Percentiles rank a stretch among this genome's conserved stretches.
Conservation (phyloP, 2,888 invertebrate genomes). For the Drosophila niveifrons region DNA sequence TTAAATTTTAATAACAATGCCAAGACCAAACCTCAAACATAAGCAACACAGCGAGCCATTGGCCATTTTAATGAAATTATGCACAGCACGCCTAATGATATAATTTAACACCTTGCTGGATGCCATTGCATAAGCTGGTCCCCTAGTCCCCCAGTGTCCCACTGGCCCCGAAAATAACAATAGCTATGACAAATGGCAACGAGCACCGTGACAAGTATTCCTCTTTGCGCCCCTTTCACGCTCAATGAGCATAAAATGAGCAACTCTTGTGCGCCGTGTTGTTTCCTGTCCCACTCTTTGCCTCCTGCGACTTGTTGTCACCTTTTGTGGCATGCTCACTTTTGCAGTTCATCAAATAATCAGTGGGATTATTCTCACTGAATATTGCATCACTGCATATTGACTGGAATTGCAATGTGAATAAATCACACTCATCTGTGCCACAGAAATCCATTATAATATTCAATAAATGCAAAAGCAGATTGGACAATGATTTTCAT, state of each 20-base stretch:
- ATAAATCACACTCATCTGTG: slow-evolving; percentile 2
- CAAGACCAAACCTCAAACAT: slow-evolving; percentile 14
- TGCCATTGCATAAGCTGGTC: slow-evolving; percentile 20
- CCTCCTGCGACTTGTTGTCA: slow-evolving; percentile 8
- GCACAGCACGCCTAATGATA: slow-evolving; percentile 45
- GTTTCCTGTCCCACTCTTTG: background rate
- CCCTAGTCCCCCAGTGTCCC: background rate
- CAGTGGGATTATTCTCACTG: slow-evolving; percentile 15
- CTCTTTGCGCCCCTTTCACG: background rate
- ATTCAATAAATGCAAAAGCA: background rate
- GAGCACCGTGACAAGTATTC: background rate
- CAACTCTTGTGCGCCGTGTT: background rate
- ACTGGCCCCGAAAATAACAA: background rate
- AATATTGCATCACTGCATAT: slow-evolving; percentile 10
- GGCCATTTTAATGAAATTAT: slow-evolving; percentile 55
- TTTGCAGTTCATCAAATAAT: slow-evolving; percentile 32
- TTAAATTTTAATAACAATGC: slow-evolving; percentile 61
- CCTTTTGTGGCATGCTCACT: slow-evolving; percentile 6
- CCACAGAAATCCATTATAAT: background rate
- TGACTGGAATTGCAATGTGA: slow-evolving; percentile 2
- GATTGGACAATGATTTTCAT: background rate
- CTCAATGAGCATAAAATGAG: slow-evolving; percentile 24
- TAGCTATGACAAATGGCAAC: slow-evolving; percentile 4
- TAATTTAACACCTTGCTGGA: slow-evolving; percentile 54
- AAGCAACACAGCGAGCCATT: slow-evolving; percentile 1